A percentile compares a stretch with the other conserved stretches of the same genome.
These are phyloP conservation scores for Malurus alboscapulatus DNA, from an alignment of 2,113 vertebrate genomes.

Conservation along the genomic window DNA sequence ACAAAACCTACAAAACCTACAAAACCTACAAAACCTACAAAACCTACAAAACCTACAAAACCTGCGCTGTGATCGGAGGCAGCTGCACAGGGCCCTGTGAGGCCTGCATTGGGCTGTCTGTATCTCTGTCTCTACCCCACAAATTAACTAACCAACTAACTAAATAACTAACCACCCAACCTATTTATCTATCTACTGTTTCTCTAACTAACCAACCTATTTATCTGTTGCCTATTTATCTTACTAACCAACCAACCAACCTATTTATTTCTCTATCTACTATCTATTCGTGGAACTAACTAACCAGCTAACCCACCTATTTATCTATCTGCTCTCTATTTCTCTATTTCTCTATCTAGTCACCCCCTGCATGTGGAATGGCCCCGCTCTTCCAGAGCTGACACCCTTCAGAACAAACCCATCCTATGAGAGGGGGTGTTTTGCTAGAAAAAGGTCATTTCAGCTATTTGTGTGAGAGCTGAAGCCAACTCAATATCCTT, in stretches of 20 bases:
- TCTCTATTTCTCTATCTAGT: neutral
- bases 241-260: no score
- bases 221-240: neutral
- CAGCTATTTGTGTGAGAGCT: constrained; percentile 13
- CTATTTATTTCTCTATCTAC: neutral
- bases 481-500: constrained; percentile 42
- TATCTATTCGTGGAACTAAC: neutral
- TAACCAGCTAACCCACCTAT: no score
- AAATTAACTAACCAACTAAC: neutral
- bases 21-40: neutral
- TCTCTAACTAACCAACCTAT: neutral
- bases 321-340: neutral
- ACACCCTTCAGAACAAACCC: neutral
- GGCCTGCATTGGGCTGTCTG: neutral
- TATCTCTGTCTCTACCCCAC: neutral
- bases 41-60: neutral
- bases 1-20: neutral
- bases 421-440: neutral
- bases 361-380: neutral
- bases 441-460: constrained; percentile 47
- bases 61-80: fast-evolving
- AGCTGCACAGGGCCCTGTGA: neutral
- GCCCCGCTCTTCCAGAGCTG: neutral
- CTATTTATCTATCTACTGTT: no score
- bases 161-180: fast-evolving